Evolutionary conservation across 2,113 vertebrate species (phyloP).

Genomic region (Atherinomorus stipes): DNA sequence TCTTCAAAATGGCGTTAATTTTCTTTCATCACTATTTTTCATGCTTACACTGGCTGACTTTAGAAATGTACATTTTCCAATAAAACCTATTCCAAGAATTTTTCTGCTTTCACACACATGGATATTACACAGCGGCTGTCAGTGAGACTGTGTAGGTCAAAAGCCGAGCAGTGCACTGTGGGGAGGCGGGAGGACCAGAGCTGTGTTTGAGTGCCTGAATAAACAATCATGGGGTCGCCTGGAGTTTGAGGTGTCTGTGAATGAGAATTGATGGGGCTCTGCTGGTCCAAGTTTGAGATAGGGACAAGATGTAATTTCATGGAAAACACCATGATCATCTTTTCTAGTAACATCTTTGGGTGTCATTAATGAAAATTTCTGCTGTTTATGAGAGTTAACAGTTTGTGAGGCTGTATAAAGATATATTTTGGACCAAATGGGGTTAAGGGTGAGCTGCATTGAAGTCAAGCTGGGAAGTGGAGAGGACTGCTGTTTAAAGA

Average conservation of each 20-base stretch:
- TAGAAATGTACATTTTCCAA: slow-evolving; percentile 12
- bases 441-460: slow-evolving; percentile 49
- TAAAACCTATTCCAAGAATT: slow-evolving; percentile 26
- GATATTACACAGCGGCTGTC: slow-evolving; percentile 65
- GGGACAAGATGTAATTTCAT: slow-evolving; percentile 19
- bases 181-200: slow-evolving; percentile 46
- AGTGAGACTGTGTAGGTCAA: slow-evolving; percentile 50
- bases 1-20: not conserved
- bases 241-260: slow-evolving; percentile 75
- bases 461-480: slow-evolving; percentile 40
- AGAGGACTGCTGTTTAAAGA: slow-evolving; percentile 38
- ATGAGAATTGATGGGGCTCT: slow-evolving; percentile 38
- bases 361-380: slow-evolving; percentile 26
- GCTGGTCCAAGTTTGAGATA: slow-evolving; percentile 10
- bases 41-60: slow-evolving; percentile 14
- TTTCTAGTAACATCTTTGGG: slow-evolving; percentile 14
- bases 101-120: slow-evolving; percentile 31
- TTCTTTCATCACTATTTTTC: slow-evolving; percentile 4
- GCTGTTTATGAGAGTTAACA: slow-evolving; percentile 28
- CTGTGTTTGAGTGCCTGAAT: slow-evolving; percentile 68
- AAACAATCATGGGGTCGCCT: slow-evolving; percentile 72
- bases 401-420: slow-evolving; percentile 23
- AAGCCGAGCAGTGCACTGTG: slow-evolving; percentile 50
- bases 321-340: slow-evolving; percentile 47
- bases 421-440: slow-evolving; percentile 44